Conservation (phyloP, 2,888 invertebrate genomes). For the Podabrus alpinus region DNA sequence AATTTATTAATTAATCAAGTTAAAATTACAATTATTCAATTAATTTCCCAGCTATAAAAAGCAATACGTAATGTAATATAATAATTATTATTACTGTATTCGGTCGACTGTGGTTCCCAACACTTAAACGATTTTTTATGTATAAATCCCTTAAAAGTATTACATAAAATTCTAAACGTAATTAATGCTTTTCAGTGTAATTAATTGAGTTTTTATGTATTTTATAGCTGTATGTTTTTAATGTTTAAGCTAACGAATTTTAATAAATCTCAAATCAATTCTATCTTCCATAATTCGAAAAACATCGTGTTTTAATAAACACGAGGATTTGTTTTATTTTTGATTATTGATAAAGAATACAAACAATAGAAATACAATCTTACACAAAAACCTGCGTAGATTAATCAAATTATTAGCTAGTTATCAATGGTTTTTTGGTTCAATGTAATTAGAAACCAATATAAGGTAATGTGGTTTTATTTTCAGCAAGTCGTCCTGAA, state of each 20-base stretch:
- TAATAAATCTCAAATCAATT: not conserved
- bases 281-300: too few relatives aligned
- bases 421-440: too few relatives aligned
- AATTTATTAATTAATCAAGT: not conserved
- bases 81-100: not conserved
- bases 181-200: conserved; percentile 12
- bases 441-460: too few relatives aligned
- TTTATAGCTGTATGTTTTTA: not conserved
- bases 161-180: not conserved
- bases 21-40: not conserved
- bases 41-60: not conserved
- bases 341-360: too few relatives aligned
- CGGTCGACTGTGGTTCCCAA: not conserved
- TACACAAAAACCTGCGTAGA: too few relatives aligned
- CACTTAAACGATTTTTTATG: not conserved
- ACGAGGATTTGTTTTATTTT: too few relatives aligned
- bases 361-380: too few relatives aligned
- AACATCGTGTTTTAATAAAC: too few relatives aligned
- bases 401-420: too few relatives aligned
- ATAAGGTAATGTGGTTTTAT: too few relatives aligned
- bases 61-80: not conserved
- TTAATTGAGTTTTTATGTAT: not conserved
- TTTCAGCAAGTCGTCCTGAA: too few relatives aligned
- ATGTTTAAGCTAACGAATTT: not conserved
- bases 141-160: conserved; percentile 3